Evolutionary conservation across 2,113 vertebrate species (phyloP).

Genomic region (Actenoides lindsayi): DNA sequence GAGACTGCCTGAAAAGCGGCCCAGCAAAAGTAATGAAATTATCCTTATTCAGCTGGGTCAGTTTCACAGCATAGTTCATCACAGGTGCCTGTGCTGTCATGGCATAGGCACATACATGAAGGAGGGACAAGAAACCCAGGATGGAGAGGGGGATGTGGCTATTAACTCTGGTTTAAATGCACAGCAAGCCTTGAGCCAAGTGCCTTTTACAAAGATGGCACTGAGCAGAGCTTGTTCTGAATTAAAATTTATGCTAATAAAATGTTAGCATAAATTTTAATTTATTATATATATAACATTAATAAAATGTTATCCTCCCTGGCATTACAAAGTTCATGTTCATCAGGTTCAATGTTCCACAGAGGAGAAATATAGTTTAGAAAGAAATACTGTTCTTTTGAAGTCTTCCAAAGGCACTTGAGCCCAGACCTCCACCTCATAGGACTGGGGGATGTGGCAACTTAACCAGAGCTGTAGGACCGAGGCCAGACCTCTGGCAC

Average conservation of each 20-base stretch:
- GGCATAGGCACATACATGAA: neutral
- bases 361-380: neutral
- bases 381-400: neutral
- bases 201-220: neutral
- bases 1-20: neutral
- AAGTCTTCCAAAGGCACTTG: neutral
- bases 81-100: neutral
- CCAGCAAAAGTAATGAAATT: neutral
- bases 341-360: neutral
- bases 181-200: neutral
- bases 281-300: too few species aligned
- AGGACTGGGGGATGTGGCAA: fast-evolving
- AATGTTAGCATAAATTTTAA: too few species aligned
- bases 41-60: neutral
- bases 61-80: neutral
- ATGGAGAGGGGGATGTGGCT: neutral
- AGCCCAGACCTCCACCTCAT: neutral
- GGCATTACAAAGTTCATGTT: neutral
- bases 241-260: neutral
- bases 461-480: neutral
- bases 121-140: neutral
- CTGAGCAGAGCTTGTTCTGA: neutral
- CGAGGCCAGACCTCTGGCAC: neutral
- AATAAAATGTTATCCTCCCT: neutral
- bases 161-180: neutral